Evolutionary conservation across 2,113 vertebrate species (phyloP).

Genomic region (Chamaetylas fuelleborni): DNA sequence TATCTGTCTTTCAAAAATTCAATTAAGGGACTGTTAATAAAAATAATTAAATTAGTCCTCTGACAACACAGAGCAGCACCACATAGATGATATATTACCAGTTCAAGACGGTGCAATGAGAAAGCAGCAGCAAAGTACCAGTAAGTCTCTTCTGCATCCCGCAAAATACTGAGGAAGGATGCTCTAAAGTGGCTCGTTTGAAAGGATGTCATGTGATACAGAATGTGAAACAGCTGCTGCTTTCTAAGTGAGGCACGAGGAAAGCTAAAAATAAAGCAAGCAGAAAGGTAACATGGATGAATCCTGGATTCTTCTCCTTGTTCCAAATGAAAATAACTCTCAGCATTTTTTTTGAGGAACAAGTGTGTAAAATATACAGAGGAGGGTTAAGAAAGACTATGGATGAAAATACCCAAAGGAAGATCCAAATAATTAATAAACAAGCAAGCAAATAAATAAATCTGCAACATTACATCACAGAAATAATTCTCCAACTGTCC

Average conservation of each 20-base stretch:
- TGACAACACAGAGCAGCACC: background rate
- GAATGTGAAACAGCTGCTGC: background rate
- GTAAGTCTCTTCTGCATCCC: background rate
- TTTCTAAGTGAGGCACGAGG: background rate
- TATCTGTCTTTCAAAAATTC: conserved; percentile 53
- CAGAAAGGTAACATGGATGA: background rate
- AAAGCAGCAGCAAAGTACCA: background rate
- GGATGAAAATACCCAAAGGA: background rate
- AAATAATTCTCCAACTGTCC: background rate
- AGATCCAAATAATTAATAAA: background rate
- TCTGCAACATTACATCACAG: background rate
- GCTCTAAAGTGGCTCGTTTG: background rate
- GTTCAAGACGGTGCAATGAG: background rate
- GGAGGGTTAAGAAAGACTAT: background rate
- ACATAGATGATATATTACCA: background rate
- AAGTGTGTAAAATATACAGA: background rate
- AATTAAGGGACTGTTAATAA: conserved; percentile 41
- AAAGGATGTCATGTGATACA: background rate
- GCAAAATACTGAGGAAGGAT: background rate
- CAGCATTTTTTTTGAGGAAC: background rate
- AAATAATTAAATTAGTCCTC: conserved; percentile 52
- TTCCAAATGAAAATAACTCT: background rate
- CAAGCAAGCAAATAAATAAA: background rate
- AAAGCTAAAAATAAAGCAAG: background rate
- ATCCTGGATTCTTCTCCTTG: background rate